These are phyloP conservation scores for Omphaloscelis lunosa DNA, from an alignment of 2,888 invertebrate species.

Conservation along the genomic window DNA sequence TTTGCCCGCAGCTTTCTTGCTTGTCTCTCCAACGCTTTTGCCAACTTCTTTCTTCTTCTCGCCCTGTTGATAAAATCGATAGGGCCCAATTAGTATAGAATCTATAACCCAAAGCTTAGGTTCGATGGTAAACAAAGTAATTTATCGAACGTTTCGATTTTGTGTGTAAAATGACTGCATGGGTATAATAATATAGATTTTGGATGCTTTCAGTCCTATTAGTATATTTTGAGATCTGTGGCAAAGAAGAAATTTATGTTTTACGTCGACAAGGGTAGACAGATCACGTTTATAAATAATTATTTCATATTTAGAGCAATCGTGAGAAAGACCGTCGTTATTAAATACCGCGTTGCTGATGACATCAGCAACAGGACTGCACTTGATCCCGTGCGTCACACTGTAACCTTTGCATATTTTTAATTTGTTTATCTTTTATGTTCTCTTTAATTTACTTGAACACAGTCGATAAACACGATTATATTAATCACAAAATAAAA, in stretches of 20 bases:
- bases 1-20: constrained; percentile 97
- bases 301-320: constrained; percentile 14
- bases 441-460: constrained; percentile 53
- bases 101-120: constrained; percentile 68
- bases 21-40: constrained; percentile 97
- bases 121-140: not conserved
- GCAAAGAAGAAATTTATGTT: not conserved
- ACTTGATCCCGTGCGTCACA: constrained; percentile 49
- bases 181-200: no score
- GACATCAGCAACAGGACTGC: constrained; percentile 37
- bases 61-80: constrained; percentile 91
- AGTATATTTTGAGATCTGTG: not conserved
- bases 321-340: constrained; percentile 9
- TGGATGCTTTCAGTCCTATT: not conserved
- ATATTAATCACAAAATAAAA: constrained; percentile 48
- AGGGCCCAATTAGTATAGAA: constrained; percentile 90
- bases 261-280: not conserved
- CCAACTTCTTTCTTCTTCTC: constrained; percentile 96
- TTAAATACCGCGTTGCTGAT: constrained; percentile 17
- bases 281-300: not conserved
- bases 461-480: constrained; percentile 46
- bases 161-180: no score
- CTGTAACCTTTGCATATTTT: constrained; percentile 57
- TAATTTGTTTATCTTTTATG: constrained; percentile 49
- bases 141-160: not conserved